Percentiles rank a stretch among this genome's conserved stretches.
These are phyloP conservation scores for Azorinus chamasolen DNA, from an alignment of 2,888 invertebrate genomes.

Conservation along the genomic window DNA sequence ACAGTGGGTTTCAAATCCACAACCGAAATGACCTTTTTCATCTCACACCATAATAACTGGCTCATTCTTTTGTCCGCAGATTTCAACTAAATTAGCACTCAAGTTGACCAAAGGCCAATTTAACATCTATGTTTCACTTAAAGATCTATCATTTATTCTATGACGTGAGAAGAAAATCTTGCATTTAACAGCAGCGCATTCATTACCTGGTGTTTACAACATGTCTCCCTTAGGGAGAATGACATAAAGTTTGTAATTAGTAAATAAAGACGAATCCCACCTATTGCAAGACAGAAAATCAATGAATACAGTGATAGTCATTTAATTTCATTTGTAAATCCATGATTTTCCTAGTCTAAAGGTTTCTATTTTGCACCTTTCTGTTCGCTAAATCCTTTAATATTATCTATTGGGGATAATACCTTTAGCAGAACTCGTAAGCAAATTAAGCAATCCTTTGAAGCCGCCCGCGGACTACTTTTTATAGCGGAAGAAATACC, in stretches of 20 bases:
- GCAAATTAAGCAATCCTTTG: conserved; percentile 34
- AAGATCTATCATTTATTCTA: too few species aligned
- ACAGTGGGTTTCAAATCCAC: too few species aligned
- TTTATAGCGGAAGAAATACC: too few species aligned
- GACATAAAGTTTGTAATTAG: conserved; percentile 5
- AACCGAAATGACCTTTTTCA: too few species aligned
- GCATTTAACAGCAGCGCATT: too few species aligned
- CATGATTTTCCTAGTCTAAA: conserved; percentile 39
- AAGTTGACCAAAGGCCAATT: too few species aligned
- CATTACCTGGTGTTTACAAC: neutral
- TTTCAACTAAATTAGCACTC: too few species aligned
- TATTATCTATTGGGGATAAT: conserved; percentile 22
- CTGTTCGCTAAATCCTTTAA: conserved; percentile 27
- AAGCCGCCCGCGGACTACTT: conserved; percentile 32
- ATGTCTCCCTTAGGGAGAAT: neutral
- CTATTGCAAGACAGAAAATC: conserved; percentile 4
- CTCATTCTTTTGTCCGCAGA: too few species aligned
- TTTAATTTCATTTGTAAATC: conserved; percentile 35
- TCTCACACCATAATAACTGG: too few species aligned
- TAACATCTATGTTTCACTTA: too few species aligned
- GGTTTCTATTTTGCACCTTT: conserved; percentile 50
- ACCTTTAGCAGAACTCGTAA: conserved; percentile 20
- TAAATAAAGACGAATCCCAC: neutral
- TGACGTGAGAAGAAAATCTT: too few species aligned
- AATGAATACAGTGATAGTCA: conserved; percentile 8